phyloP scores from a whole-genome alignment of 2,888 invertebrate genomes.

The Cantharis rustica region DNA sequence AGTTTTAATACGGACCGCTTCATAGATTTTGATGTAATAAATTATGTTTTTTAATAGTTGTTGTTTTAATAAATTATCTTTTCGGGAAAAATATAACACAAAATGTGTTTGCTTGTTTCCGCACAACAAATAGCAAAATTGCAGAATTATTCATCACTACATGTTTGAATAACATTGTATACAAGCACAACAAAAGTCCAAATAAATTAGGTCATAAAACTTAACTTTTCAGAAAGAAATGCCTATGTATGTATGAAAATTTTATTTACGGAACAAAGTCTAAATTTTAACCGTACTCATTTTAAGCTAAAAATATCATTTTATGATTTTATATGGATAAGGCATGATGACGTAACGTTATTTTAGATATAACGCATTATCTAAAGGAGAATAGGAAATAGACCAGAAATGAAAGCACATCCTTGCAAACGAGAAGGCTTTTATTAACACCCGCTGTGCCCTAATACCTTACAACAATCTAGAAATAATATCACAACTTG shows the following conservation, averaged over 20 bases:
- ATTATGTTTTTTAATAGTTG: neutral
- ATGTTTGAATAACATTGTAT: neutral
- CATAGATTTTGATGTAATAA: neutral
- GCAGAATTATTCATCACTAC: neutral
- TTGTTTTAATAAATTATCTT: neutral
- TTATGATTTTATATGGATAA: constrained; percentile 24
- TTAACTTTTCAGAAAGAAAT: neutral
- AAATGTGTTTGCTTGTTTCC: neutral
- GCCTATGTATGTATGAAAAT: neutral
- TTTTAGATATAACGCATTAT: constrained; percentile 29
- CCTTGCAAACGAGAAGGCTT: constrained; percentile 30
- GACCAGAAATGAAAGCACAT: constrained; percentile 30
- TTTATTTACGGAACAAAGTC: neutral
- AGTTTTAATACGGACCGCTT: neutral
- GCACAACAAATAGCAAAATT: neutral
- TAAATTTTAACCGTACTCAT: constrained; percentile 10
- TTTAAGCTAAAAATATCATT: constrained; percentile 17
- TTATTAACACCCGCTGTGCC: constrained; percentile 23
- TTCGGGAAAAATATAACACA: neutral
- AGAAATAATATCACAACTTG: constrained; percentile 17
- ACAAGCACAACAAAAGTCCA: neutral
- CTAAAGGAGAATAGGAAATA: constrained; percentile 30
- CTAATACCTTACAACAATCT: constrained; percentile 22
- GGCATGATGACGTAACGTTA: constrained; percentile 26
- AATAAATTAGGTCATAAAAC: neutral